phyloP scores from a whole-genome alignment of 1,140 invertebrate genomes.

The Nixonia krombeini region DNA sequence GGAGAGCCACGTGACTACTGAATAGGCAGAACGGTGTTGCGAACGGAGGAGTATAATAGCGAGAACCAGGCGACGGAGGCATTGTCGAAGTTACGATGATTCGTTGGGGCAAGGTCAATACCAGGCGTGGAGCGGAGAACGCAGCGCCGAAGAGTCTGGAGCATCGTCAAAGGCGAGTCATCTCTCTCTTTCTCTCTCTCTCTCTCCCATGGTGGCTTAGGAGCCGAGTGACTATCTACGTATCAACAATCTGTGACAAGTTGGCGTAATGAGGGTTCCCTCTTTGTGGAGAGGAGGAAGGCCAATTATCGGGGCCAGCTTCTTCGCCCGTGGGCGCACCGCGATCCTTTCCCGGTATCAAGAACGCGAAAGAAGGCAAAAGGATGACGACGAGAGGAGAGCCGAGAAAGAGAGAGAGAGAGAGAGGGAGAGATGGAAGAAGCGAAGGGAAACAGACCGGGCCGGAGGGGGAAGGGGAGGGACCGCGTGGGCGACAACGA shows the following conservation, averaged over 20 bases:
- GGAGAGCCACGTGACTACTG: too few species aligned
- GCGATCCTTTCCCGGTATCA: constrained; percentile 9
- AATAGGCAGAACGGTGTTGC: background rate
- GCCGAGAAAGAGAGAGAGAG: background rate
- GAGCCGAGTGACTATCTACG: constrained; percentile 51
- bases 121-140: constrained; percentile 5
- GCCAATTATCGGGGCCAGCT: constrained; percentile 57
- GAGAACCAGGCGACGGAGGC: constrained; percentile 39
- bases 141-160: constrained; percentile 1
- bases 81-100: constrained; percentile 41
- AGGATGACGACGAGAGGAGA: constrained; percentile 14
- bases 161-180: too few species aligned
- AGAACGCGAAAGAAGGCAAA: constrained; percentile 30
- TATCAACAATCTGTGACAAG: constrained; percentile 63
- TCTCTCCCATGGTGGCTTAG: too few species aligned
- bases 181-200: background rate
- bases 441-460: constrained; percentile 33
- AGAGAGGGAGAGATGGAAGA: constrained; percentile 8
- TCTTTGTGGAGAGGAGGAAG: constrained; percentile 53
- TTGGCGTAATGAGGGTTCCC: constrained; percentile 63
- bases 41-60: constrained; percentile 44
- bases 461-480: constrained; percentile 31
- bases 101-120: constrained; percentile 18
- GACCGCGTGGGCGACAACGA: constrained; percentile 17
- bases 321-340: constrained; percentile 38